These are phyloP conservation scores for Nesogale talazaci DNA, from an alignment of 2,113 vertebrate genomes.

Conservation along the genomic window DNA sequence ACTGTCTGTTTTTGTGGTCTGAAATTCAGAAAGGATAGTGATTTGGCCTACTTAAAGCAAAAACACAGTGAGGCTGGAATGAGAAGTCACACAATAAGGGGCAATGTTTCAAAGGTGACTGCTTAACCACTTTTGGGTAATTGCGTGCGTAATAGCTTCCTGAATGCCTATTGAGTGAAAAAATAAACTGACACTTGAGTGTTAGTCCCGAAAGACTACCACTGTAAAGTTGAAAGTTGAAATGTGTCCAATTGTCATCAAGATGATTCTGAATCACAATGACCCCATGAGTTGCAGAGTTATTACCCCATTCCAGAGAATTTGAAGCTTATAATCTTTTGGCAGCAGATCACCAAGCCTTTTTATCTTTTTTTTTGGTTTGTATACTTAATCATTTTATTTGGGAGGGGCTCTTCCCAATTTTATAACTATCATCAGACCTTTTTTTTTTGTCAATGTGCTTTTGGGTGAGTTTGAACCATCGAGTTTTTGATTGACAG, in stretches of 20 bases:
- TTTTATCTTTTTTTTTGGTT: too few relatives aligned
- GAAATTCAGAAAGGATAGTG: background rate
- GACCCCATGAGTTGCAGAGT: too few relatives aligned
- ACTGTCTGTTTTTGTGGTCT: background rate
- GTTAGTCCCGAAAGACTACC: background rate
- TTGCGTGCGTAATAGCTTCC: background rate
- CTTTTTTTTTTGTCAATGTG: background rate
- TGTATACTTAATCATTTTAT: too few relatives aligned
- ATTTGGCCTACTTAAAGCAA: slow-evolving; percentile 46
- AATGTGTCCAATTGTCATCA: slow-evolving; percentile 20
- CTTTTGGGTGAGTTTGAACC: background rate
- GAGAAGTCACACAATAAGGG: background rate
- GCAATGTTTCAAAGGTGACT: background rate
- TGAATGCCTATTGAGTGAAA: slow-evolving; percentile 40
- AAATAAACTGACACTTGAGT: slow-evolving; percentile 19
- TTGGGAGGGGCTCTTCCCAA: too few relatives aligned
- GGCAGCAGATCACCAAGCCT: background rate
- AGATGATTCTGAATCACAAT: background rate
- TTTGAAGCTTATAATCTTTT: background rate
- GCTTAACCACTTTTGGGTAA: background rate
- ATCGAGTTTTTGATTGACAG: background rate
- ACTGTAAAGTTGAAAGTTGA: slow-evolving; percentile 47
- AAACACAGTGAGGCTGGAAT: slow-evolving; percentile 26
- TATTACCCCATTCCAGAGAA: background rate
- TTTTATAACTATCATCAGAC: too few relatives aligned